Evolutionary conservation across 2,888 invertebrate genomes (phyloP).

Genomic region (Nebria salina): DNA sequence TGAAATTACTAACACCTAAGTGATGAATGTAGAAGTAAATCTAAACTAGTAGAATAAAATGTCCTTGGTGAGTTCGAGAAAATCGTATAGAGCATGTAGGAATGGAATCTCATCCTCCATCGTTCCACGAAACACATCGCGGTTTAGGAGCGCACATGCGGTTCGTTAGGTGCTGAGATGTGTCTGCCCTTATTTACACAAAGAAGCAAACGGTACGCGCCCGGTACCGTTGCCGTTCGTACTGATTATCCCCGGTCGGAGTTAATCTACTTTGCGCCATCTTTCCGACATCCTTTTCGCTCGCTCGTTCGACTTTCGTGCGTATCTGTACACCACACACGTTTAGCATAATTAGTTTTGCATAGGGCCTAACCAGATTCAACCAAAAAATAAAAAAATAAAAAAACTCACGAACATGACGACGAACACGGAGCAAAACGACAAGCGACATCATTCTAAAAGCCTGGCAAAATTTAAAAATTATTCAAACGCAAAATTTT

Average conservation of each 20-base stretch:
- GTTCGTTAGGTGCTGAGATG: constrained; percentile 54
- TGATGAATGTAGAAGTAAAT: neutral
- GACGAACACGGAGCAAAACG: neutral
- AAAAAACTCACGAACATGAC: constrained; percentile 15
- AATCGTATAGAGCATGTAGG: neutral
- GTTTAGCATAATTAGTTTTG: constrained; percentile 45
- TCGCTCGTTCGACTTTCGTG: neutral
- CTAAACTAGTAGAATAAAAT: neutral
- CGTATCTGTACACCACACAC: constrained; percentile 37
- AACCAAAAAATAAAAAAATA: constrained; percentile 28
- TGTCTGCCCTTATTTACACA: constrained; percentile 56
- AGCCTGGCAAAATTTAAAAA: neutral
- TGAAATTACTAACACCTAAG: neutral
- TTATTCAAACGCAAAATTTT: constrained; percentile 1
- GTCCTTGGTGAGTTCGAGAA: neutral
- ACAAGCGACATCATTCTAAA: neutral
- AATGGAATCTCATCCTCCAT: neutral
- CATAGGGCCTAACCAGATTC: constrained; percentile 39
- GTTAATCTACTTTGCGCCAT: constrained; percentile 55
- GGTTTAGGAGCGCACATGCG: constrained; percentile 50
- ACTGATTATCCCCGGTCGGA: constrained; percentile 53
- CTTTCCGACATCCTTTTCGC: constrained; percentile 43
- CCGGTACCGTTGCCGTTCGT: constrained; percentile 31
- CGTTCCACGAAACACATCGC: neutral
- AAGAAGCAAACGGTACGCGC: constrained; percentile 14